phyloP scores from a whole-genome alignment of 1,140 invertebrate species.

The Gryon sp. region DNA sequence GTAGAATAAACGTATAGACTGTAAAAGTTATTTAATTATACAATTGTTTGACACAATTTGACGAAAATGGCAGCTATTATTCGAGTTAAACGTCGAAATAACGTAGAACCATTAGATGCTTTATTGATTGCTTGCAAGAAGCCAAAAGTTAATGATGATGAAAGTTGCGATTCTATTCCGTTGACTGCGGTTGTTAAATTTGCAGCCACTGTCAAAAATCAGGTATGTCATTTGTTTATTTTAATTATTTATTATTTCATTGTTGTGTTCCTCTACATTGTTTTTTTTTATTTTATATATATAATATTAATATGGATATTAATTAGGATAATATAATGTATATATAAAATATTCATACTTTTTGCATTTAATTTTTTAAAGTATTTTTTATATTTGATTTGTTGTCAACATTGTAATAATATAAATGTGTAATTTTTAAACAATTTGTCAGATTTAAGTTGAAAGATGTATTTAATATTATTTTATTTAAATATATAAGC shows the following conservation, averaged over 20 bases:
- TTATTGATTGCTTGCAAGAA: slow-evolving; percentile 45
- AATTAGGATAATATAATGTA: too few relatives aligned
- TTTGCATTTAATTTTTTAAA: not conserved
- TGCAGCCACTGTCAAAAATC: slow-evolving; percentile 38
- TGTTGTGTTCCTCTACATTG: not conserved
- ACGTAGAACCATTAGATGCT: slow-evolving; percentile 30
- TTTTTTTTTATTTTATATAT: not conserved
- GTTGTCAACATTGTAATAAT: too few relatives aligned
- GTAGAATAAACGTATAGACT: not conserved
- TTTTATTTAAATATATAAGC: too few relatives aligned
- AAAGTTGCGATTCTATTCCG: not conserved
- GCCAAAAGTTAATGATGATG: slow-evolving; percentile 8
- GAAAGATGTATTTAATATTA: too few relatives aligned
- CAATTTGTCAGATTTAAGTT: too few relatives aligned
- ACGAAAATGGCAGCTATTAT: slow-evolving; percentile 44
- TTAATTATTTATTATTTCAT: slow-evolving; percentile 6
- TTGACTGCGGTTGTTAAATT: slow-evolving; percentile 27
- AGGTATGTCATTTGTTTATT: slow-evolving; percentile 26
- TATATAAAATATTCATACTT: too few relatives aligned
- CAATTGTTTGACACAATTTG: not conserved
- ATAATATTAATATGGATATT: too few relatives aligned
- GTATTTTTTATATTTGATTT: too few relatives aligned
- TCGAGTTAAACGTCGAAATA: slow-evolving; percentile 41
- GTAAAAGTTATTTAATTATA: not conserved
- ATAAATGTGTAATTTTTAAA: too few relatives aligned